phyloP scores from a whole-genome alignment of 2,797 vertebrate species.

The Rachycentron canadum region DNA sequence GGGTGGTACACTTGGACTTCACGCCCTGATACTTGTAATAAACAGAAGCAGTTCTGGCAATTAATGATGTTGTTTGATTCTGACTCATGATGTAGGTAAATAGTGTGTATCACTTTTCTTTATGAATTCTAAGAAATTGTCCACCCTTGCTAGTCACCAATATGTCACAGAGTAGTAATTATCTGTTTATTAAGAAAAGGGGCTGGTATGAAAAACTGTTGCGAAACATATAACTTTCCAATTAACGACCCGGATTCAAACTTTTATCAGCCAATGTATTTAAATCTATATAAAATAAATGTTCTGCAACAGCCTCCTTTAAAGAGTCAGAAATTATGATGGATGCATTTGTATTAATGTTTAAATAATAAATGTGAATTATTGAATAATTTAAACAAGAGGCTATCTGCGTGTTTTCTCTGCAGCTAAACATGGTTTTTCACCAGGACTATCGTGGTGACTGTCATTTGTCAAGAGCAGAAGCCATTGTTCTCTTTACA shows the following conservation, averaged over 20 bases:
- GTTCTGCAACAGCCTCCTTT: neutral
- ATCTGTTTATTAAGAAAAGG: too few species aligned
- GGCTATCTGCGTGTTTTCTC: too few species aligned
- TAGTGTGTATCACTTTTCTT: neutral
- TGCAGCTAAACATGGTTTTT: too few species aligned
- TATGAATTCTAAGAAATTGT: too few species aligned
- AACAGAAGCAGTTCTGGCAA: slow-evolving; percentile 1
- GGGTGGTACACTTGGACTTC: slow-evolving; percentile 27
- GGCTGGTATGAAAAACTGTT: too few species aligned
- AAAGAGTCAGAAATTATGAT: neutral
- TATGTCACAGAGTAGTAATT: neutral
- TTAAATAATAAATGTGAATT: neutral
- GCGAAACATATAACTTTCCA: too few species aligned
- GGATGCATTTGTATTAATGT: neutral
- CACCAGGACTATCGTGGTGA: too few species aligned
- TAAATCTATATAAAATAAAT: neutral
- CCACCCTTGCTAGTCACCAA: neutral
- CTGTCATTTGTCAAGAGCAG: too few species aligned
- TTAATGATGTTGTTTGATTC: slow-evolving; percentile 5
- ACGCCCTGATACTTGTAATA: slow-evolving; percentile 8
- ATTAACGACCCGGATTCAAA: neutral
- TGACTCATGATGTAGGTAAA: neutral
- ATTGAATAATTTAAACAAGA: too few species aligned
- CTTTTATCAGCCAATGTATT: neutral
- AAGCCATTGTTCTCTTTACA: too few species aligned